Percentiles rank a stretch among this genome's conserved stretches.
Evolutionary conservation across 2,113 vertebrate genomes (phyloP).

Genomic region (Tupaia tana): DNA sequence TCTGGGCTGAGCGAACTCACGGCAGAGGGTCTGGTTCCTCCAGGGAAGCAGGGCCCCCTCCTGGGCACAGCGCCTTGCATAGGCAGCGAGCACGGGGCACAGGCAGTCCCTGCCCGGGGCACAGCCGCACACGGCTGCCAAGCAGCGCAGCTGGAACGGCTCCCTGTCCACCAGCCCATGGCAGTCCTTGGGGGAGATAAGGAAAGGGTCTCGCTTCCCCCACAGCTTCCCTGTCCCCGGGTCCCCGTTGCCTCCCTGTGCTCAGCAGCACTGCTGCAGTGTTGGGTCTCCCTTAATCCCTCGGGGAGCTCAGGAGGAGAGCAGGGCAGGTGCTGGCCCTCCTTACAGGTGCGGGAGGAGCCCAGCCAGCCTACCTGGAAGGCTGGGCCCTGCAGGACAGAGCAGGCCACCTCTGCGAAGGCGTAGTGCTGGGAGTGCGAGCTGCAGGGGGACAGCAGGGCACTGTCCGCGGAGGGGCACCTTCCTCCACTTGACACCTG

Average conservation of each 20-base stretch:
- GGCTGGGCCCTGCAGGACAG: slow-evolving; percentile 82
- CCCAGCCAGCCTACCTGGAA: slow-evolving; percentile 89
- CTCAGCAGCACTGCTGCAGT: background rate
- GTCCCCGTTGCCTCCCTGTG: background rate
- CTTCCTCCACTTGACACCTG: slow-evolving; percentile 62
- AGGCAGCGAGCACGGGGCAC: slow-evolving; percentile 90
- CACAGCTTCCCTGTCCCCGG: accelerated
- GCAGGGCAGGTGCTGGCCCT: background rate
- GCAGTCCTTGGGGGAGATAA: slow-evolving; percentile 84
- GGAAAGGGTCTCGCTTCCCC: background rate
- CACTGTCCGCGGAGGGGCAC: slow-evolving; percentile 77
- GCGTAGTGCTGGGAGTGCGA: slow-evolving; percentile 86
- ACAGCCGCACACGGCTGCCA: slow-evolving; percentile 89
- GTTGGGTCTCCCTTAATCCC: background rate
- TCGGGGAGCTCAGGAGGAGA: background rate
- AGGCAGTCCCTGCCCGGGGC: slow-evolving; percentile 82
- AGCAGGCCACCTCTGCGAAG: slow-evolving; percentile 88
- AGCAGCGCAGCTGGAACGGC: slow-evolving; percentile 87
- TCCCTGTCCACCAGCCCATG: slow-evolving; percentile 91
- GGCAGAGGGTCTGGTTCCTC: slow-evolving; percentile 92
- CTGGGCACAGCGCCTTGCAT: slow-evolving; percentile 89
- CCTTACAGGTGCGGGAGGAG: background rate
- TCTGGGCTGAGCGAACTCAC: slow-evolving; percentile 81
- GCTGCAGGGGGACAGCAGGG: slow-evolving; percentile 84
- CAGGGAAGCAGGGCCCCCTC: slow-evolving; percentile 87